Base-by-base conservation (phyloP, 2,888 invertebrate species). In the Eustalomyia histrio region DNA sequence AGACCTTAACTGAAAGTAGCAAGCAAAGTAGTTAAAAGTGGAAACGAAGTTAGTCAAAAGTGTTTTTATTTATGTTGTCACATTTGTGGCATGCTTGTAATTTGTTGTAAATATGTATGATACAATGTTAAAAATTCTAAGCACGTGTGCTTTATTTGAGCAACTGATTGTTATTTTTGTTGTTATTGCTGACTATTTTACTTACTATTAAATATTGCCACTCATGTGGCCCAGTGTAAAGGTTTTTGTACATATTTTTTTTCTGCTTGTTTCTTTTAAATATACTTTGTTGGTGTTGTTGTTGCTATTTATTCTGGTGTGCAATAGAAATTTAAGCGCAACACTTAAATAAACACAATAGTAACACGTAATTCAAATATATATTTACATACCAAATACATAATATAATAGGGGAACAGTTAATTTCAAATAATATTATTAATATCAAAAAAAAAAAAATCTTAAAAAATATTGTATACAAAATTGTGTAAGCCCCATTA, bases 131-230 rank as follows among this genome's bases (percentile, higher is more conserved):
- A 80, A 76, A 64, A 80, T 80, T 61, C 67, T 10, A 64, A 80
- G 71, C 76, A 80, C 75, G 76, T 76, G 75, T 67, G 63, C 72
- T 80, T 14, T 80, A 63, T 80, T 72, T 80, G 71, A 71, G 57
- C 76, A 75, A 76, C 67, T 80, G 71, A 76, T 80, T 79, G 73
- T 24, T 52, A 61, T 61, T 55, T 39, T 55, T 58, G 9, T 60
- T 63, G 9, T 7, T 60, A 10, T 47, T 53, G 9, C n/a, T 33
- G 33, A 29, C 18, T 55, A 33, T 12, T n/a, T 29, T 16, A 21
- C 1, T 14, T 64, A 52, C 33, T 33, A 17, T 17, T 21, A 65
- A 16, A 50, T 60, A 64, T 35, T 14, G 10, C 53, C 14, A 68
- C 21, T 24, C 55, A 47, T 63, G 43, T 43, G 53, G 7, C 53